A percentile compares a stretch with the other conserved stretches of the same genome.
These are phyloP conservation scores for Carcina quercana DNA, from an alignment of 2,888 invertebrate genomes.

Conservation along the genomic window DNA sequence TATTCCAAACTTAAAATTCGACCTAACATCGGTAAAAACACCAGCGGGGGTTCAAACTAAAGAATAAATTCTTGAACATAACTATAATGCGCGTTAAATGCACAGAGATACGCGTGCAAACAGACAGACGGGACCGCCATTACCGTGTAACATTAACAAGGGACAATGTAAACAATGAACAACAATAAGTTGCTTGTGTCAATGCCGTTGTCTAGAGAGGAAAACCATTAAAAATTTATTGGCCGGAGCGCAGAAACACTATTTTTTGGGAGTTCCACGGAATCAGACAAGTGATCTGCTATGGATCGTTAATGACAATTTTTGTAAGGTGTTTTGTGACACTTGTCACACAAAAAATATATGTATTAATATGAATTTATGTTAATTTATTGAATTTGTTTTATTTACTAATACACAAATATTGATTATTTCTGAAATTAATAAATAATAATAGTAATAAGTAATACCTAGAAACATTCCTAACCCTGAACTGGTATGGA, in stretches of 20 bases:
- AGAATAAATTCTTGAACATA: slow-evolving; percentile 17
- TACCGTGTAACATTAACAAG: slow-evolving; percentile 50
- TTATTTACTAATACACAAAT: too few relatives aligned
- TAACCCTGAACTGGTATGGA: too few relatives aligned
- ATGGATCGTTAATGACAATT: slow-evolving; percentile 25
- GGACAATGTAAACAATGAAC: slow-evolving; percentile 43
- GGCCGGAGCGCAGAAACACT: slow-evolving; percentile 30
- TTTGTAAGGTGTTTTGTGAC: too few relatives aligned
- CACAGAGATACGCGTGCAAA: slow-evolving; percentile 38
- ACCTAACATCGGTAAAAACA: slow-evolving; percentile 9
- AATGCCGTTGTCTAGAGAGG: slow-evolving; percentile 47
- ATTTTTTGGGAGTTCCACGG: slow-evolving; percentile 37
- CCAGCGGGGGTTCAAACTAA: slow-evolving; percentile 27
- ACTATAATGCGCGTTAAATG: slow-evolving; percentile 48
- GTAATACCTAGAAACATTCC: too few relatives aligned
- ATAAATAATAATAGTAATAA: too few relatives aligned
- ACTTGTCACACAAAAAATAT: too few relatives aligned
- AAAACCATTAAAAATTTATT: slow-evolving; percentile 67
- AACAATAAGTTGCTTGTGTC: slow-evolving; percentile 37
- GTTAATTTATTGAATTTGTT: too few relatives aligned
- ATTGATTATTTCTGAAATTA: too few relatives aligned
- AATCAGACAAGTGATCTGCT: slow-evolving; percentile 20
- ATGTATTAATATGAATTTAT: too few relatives aligned
- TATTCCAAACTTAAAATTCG: too few relatives aligned
- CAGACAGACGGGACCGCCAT: slow-evolving; percentile 46